Percentiles rank a stretch among this genome's conserved stretches.
Conservation (phyloP, 2,888 invertebrate species). For the Ornithoptera priamus region DNA sequence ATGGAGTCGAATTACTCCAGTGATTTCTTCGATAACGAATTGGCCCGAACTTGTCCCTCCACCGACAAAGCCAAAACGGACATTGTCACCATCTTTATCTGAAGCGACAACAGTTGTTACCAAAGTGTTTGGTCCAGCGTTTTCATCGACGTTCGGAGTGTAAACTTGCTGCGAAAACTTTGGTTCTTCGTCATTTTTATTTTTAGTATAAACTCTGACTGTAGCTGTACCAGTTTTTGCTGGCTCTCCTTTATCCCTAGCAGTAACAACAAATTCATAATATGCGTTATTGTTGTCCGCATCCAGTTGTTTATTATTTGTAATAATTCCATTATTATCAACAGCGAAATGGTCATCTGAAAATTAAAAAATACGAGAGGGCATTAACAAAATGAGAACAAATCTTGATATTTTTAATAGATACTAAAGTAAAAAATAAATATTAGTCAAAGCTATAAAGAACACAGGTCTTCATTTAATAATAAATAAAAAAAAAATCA, state of each 20-base stretch:
- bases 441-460: too few relatives aligned
- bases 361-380: conserved; percentile 37
- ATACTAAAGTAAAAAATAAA: background rate
- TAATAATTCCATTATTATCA: conserved; percentile 94
- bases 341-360: conserved; percentile 96
- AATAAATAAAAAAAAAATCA: background rate
- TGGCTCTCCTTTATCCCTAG: conserved; percentile 96
- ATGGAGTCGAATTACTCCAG: conserved; percentile 94
- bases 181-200: conserved; percentile 98
- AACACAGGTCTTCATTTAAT: background rate
- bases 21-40: conserved; percentile 97
- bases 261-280: conserved; percentile 96
- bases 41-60: conserved; percentile 94
- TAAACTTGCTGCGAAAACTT: conserved; percentile 98
- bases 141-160: conserved; percentile 97
- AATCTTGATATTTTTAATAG: background rate
- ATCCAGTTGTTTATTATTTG: conserved; percentile 94
- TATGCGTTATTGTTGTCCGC: conserved; percentile 98
- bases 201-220: conserved; percentile 97
- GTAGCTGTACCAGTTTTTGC: conserved; percentile 95
- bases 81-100: conserved; percentile 98
- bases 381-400: background rate
- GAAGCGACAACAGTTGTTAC: conserved; percentile 98
- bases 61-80: conserved; percentile 94
- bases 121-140: conserved; percentile 95